Percentiles rank a stretch among this genome's conserved stretches.
phyloP scores from a whole-genome alignment of 2,888 invertebrate species.

The Leptinotarsa rubiginosa region DNA sequence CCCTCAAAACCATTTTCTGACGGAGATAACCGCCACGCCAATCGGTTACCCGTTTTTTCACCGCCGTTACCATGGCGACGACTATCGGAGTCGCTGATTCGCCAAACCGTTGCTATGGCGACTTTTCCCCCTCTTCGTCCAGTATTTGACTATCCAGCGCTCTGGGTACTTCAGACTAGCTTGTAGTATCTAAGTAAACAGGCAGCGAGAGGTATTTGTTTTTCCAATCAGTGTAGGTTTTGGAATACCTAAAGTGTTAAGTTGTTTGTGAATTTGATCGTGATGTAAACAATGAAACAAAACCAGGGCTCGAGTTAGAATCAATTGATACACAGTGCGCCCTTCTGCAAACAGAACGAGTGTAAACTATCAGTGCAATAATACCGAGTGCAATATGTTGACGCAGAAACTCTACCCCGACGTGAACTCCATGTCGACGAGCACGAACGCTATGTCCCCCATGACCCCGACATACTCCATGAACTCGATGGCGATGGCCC shows the following conservation, averaged over 20 bases:
- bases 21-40: slow-evolving; percentile 48
- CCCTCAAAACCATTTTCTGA: slow-evolving; percentile 44
- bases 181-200: slow-evolving; percentile 69
- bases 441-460: slow-evolving; percentile 77
- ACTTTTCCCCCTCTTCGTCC: slow-evolving; percentile 60
- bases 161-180: slow-evolving; percentile 68
- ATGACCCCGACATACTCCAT: slow-evolving; percentile 85
- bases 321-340: slow-evolving; percentile 54
- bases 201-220: slow-evolving; percentile 70
- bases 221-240: slow-evolving; percentile 70
- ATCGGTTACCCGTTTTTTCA: slow-evolving; percentile 48
- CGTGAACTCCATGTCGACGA: slow-evolving; percentile 77
- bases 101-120: slow-evolving; percentile 57
- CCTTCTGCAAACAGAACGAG: slow-evolving; percentile 30
- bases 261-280: slow-evolving; percentile 68
- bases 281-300: slow-evolving; percentile 69
- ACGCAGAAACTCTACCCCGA: slow-evolving; percentile 79
- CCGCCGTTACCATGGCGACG: slow-evolving; percentile 57
- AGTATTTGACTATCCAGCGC: slow-evolving; percentile 68
- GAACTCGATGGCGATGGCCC: slow-evolving; percentile 79
- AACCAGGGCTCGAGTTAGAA: slow-evolving; percentile 67
- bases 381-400: slow-evolving; percentile 66
- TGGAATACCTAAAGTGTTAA: slow-evolving; percentile 68
- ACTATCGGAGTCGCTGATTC: slow-evolving; percentile 50
- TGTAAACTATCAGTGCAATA: slow-evolving; percentile 46